Evolutionary conservation across 2,113 vertebrate species (phyloP), one percentile per base, ranked within the genome.

Genomic region (Dasyurus viverrinus): DNA sequence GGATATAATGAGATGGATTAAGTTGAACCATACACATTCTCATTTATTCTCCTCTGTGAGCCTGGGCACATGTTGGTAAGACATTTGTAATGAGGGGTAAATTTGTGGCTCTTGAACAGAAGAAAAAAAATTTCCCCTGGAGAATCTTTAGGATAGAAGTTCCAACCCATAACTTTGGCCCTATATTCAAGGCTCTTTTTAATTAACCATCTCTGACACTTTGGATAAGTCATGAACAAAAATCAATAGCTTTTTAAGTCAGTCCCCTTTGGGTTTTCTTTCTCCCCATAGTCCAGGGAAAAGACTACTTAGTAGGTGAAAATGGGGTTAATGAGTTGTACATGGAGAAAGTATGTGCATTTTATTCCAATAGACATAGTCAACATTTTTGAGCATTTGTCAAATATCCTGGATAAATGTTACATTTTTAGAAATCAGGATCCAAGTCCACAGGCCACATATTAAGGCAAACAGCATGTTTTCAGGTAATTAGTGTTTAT

Each of bases 401-500:
- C 46, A 68, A 95, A 84, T 54, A 4, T 0, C 36, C 95, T 57
- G 92, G 8, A 54, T 60, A 68, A 95, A 93, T 47, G 26, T 53
- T 76, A 14, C 16, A 3, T 93, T 94, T 98, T 96, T 91, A 90
- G 60, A 94, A 94, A 96, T 94, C 92, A 89, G 19, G 93, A 19
- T 92, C 92, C 46, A 91, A 84, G 91, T 89, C 96, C 54, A n/a
- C 47, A 46, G 90, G 90, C 76, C 94, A 60, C 0, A 1, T 30
- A 93, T 95, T 68, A 95, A 98, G 95, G 52, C 95, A 96, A 97
- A 89, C 91, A 91, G 54, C 95, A 94, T 97, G 96, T 96, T 97
- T 97, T 90, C 96, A 97, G 97, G 97, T 97, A 98, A 97, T 91
- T 93, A 91, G 94, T 96, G 92, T 98, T 96, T 97, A 60, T 92